Percentiles rank a stretch among this genome's conserved stretches.
Conservation (phyloP, 2,113 vertebrate species). For the Archocentrus centrarchus region DNA sequence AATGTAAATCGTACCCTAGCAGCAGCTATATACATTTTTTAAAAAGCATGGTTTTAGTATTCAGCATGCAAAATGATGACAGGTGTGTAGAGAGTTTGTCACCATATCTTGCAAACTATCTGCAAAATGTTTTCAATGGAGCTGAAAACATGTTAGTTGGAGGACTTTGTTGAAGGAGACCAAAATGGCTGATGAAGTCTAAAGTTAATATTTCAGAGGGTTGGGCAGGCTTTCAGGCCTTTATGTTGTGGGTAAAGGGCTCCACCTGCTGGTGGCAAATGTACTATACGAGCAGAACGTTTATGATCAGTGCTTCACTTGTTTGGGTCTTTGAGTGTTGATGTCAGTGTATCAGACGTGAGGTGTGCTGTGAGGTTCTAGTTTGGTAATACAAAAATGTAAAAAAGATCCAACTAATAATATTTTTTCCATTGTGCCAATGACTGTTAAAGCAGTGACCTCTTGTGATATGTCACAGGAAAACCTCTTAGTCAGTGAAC, state of each 20-base stretch:
- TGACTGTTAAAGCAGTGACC: background rate
- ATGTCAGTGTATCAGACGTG: background rate
- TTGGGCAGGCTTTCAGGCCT: background rate
- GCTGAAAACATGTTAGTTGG: background rate
- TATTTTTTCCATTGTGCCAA: background rate
- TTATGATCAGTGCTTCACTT: background rate
- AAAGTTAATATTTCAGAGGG: constrained; percentile 3
- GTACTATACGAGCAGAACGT: constrained; percentile 19
- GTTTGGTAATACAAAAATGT: background rate
- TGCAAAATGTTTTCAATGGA: background rate
- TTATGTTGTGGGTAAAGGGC: background rate
- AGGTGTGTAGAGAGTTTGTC: background rate
- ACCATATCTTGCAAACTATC: background rate
- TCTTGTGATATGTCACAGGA: constrained; percentile 23
- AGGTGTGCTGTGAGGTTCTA: background rate
- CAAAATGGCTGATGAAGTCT: constrained; percentile 27
- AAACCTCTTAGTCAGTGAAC: background rate
- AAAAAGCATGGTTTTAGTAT: background rate
- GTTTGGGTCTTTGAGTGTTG: background rate
- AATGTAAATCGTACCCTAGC: background rate
- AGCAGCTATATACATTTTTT: background rate
- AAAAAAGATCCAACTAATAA: background rate
- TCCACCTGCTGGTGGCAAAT: constrained; percentile 52
- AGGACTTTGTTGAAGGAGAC: background rate
- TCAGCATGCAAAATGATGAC: background rate